Base-by-base conservation (phyloP, 2,797 vertebrate genomes). In the Epinephelus awoara region DNA sequence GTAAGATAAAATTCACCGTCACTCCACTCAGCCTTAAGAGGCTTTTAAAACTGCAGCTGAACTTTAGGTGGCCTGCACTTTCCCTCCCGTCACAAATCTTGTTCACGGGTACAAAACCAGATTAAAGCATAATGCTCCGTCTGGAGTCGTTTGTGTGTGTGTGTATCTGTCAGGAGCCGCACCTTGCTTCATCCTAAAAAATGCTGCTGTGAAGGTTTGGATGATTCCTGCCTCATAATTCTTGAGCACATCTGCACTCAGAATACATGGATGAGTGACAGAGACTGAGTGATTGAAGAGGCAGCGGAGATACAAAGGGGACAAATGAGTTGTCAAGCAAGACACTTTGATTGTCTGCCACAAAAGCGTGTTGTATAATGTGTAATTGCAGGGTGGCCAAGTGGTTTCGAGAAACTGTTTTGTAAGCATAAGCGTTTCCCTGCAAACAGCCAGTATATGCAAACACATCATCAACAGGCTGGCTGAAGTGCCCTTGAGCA, bases 1-100 rank as follows among this genome's bases (percentile, higher is more conserved):
- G 23, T 8, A 15, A 71, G 70, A 79, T 87, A 63, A 80, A 85
- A 72, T 54, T 50, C 59, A 75, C 75, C 67, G 67, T 73, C 71
- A 21, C 57, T 74, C 57, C 72, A 44, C 58, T 83, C 69, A 40
- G 75, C 44, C 2, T 23, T 73, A 77, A 89, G 77, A 82, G 55
- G 77, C 84, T 87, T 87, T 87, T 55, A 84, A 79, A 88, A 79
- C 56, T 70, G 66, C 81, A 49, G 84, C 54, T 88, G 63, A 87
- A 88, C 82, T 86, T 70, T 19, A 50, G 57, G 55, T 64, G 54
- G 68, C 46, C 73, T 81, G 54, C 79, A 64, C 61, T 73, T 75
- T 85, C 18, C 69, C 57, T 56, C 49, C 55, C 21, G 49, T 56
- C 57, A 72, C 12, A 0, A 75, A 76, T 84, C 69, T 79, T 74